Percentiles rank a stretch among this genome's conserved stretches.
These are phyloP conservation scores for Stegastes partitus DNA, from an alignment of 2,113 vertebrate genomes.

Conservation along the genomic window DNA sequence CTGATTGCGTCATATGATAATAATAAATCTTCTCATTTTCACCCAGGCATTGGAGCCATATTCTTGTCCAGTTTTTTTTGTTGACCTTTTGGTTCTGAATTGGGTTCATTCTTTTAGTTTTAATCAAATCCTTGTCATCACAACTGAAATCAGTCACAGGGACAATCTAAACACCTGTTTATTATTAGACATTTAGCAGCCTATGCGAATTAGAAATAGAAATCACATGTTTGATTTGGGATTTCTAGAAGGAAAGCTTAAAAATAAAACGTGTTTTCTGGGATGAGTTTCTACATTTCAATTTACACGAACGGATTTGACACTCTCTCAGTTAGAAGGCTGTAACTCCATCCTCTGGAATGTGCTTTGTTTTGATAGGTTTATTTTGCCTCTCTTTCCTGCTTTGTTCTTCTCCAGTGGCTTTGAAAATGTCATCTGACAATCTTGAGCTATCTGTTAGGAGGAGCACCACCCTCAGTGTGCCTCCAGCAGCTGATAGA, in stretches of 20 bases:
- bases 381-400: slow-evolving; percentile 19
- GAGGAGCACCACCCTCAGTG: slow-evolving; percentile 26
- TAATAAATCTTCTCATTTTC: slow-evolving; percentile 28
- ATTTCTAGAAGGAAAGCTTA: not conserved
- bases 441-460: slow-evolving; percentile 33
- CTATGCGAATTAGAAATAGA: not conserved
- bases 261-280: not conserved
- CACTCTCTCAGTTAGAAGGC: slow-evolving; percentile 14
- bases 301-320: slow-evolving; percentile 23
- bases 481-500: slow-evolving; percentile 49
- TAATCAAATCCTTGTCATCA: too few species aligned
- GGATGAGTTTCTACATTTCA: not conserved
- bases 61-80: slow-evolving; percentile 3
- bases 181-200: not conserved
- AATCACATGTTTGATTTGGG: not conserved
- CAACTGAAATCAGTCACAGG: too few species aligned
- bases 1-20: slow-evolving; percentile 39
- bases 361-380: slow-evolving; percentile 33
- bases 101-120: not conserved
- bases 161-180: not conserved
- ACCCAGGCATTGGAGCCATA: slow-evolving; percentile 10
- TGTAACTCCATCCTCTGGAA: slow-evolving; percentile 15
- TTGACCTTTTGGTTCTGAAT: slow-evolving; percentile 3
- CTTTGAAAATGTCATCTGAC: slow-evolving; percentile 70
- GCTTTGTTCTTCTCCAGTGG: slow-evolving; percentile 39